Evolutionary conservation across 2,888 invertebrate species (phyloP), one percentile per base, ranked within the genome.

Genomic region (Drosophila mimetica): DNA sequence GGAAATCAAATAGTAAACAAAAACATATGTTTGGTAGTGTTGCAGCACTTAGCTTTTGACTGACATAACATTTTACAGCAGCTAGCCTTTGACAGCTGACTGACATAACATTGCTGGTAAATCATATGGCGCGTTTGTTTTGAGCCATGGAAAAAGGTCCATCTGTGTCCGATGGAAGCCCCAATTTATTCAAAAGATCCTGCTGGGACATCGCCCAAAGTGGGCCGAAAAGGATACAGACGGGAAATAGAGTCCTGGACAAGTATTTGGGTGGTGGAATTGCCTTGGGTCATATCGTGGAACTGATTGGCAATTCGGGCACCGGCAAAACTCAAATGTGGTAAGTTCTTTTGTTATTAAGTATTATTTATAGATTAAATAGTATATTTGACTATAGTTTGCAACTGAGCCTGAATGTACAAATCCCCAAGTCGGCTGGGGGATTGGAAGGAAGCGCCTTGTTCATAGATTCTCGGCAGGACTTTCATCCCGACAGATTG

Each of bases 221-320:
- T 1, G 8, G 2, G 6, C 1, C 16, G 1, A 71, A 25, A 2
- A 67, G 48, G 18, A 83, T 84, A 18, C 6, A 22, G 14, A 84
- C 88, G 0, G 55, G 67, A 0, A 36, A 71, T 25, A 54, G 16
- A 9, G 28, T 14, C 1, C 46, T 84, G 0, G 83, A 84, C 32
- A 42, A 22, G 6, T 37, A 32, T 14, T 61, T 86, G 2, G 37
- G 25, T 0, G 88, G 84, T 4, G 84, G 84, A n/a, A 63, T 84
- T 9, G 6, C 52, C 13, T 25, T 75, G 16, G 55, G 76, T 9
- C 55, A 71, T 32, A 20, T 84, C 0, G 75, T 71, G 0, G 88
- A 84, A 32, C 9, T 84, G 5, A 59, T 80, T 1, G 88, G 88
- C 6, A 64, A 48, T 20, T 54, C 88, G 2, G 88, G 86, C 2